phyloP scores from a whole-genome alignment of 2,113 vertebrate genomes.

The Numida meleagris region DNA sequence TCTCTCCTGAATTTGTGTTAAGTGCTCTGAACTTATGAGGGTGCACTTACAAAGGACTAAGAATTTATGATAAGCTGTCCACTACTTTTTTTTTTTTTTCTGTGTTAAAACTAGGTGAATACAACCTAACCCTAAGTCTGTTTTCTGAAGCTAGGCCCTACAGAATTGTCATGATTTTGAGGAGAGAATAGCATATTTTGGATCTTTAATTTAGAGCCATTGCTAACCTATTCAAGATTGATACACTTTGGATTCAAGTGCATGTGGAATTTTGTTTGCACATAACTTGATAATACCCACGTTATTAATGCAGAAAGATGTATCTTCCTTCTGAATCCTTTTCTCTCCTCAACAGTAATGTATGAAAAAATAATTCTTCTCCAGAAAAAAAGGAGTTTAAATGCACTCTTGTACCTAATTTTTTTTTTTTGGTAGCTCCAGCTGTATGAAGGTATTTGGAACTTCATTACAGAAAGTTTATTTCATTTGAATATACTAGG shows the following conservation, averaged over 20 bases:
- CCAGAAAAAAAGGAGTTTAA: neutral
- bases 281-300: neutral
- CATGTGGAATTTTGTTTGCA: neutral
- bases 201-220: neutral
- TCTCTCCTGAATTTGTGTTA: neutral
- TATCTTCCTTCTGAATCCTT: neutral
- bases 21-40: neutral
- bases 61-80: neutral
- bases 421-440: neutral
- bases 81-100: neutral
- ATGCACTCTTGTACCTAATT: neutral
- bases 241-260: neutral
- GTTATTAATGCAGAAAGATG: neutral
- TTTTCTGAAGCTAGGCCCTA: neutral
- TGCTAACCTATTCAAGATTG: neutral
- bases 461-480: neutral
- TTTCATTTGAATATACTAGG: neutral
- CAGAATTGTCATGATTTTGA: neutral
- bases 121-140: neutral
- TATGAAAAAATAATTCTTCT: neutral
- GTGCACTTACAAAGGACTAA: neutral
- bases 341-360: neutral
- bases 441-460: neutral
- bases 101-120: neutral
- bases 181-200: neutral